Conservation (phyloP, 2,113 vertebrate species). For the Marcusenius ussheri region DNA sequence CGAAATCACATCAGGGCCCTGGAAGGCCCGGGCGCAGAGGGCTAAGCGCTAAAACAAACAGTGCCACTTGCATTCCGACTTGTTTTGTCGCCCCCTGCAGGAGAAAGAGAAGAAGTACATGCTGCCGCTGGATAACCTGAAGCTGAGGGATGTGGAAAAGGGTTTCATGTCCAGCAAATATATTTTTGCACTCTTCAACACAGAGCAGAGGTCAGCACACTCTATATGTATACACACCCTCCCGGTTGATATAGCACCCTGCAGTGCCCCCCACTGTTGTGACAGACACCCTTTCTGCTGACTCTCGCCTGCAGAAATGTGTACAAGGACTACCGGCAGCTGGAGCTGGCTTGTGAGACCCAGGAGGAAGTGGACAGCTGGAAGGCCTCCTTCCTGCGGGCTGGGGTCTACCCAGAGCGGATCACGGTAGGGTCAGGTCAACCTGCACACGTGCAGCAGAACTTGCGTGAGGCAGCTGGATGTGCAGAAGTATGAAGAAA, state of each 20-base stretch:
- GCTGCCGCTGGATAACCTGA: constrained; percentile 89
- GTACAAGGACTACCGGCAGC: constrained; percentile 91
- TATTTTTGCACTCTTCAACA: constrained; percentile 92
- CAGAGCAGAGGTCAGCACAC: constrained; percentile 76
- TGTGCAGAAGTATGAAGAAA: not conserved
- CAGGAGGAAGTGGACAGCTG: constrained; percentile 95
- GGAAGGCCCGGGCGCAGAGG: not conserved
- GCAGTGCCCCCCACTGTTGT: not conserved
- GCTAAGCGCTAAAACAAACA: constrained; percentile 37
- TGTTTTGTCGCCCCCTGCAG: constrained; percentile 45
- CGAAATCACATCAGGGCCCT: constrained; percentile 33
- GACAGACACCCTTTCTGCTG: not conserved
- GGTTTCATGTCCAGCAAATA: constrained; percentile 98
- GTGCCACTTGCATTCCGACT: not conserved
- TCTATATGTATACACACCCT: not conserved
- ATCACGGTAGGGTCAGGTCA: constrained; percentile 66
- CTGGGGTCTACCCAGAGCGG: constrained; percentile 90
- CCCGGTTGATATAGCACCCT: not conserved
- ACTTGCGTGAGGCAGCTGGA: not conserved
- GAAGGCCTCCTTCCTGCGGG: constrained; percentile 91
- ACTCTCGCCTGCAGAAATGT: constrained; percentile 70
- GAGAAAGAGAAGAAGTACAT: constrained; percentile 88
- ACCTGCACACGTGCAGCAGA: not conserved
- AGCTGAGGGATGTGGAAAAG: constrained; percentile 89
- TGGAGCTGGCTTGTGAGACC: constrained; percentile 89